Percentiles rank a stretch among this genome's conserved stretches.
Evolutionary conservation across 2,797 vertebrate genomes (phyloP).

Genomic region (Artibeus lituratus): DNA sequence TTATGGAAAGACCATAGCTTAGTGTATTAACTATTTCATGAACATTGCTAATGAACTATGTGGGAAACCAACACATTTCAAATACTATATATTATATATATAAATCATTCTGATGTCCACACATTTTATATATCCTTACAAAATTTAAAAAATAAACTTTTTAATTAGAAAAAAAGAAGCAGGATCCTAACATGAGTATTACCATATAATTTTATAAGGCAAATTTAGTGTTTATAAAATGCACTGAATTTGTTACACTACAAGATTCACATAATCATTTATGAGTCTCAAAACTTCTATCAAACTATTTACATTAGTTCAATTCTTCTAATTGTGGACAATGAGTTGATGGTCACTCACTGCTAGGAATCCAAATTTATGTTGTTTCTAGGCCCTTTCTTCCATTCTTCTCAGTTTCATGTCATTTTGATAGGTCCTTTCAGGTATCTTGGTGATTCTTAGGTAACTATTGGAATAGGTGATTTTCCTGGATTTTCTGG

Average conservation of each 20-base stretch:
- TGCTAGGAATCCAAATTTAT: background rate
- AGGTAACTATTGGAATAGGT: background rate
- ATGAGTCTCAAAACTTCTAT: background rate
- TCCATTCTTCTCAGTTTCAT: background rate
- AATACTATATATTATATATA: background rate
- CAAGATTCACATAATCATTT: background rate
- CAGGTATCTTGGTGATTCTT: background rate
- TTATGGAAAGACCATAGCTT: background rate
- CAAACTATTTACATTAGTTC: background rate
- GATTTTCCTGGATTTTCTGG: background rate
- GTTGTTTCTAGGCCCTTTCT: background rate
- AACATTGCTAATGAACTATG: background rate
- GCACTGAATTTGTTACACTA: background rate
- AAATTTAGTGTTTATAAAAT: background rate
- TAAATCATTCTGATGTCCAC: background rate
- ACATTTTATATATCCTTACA: constrained; percentile 3
- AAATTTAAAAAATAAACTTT: background rate
- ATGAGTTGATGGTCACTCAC: background rate
- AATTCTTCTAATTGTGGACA: background rate
- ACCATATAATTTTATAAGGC: background rate
- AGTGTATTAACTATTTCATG: background rate
- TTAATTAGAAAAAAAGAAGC: background rate
- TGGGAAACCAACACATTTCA: background rate
- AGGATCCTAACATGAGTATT: background rate
- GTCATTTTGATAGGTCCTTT: background rate